Base-by-base conservation (phyloP, 2,797 vertebrate genomes). In the Sardinella longiceps region DNA sequence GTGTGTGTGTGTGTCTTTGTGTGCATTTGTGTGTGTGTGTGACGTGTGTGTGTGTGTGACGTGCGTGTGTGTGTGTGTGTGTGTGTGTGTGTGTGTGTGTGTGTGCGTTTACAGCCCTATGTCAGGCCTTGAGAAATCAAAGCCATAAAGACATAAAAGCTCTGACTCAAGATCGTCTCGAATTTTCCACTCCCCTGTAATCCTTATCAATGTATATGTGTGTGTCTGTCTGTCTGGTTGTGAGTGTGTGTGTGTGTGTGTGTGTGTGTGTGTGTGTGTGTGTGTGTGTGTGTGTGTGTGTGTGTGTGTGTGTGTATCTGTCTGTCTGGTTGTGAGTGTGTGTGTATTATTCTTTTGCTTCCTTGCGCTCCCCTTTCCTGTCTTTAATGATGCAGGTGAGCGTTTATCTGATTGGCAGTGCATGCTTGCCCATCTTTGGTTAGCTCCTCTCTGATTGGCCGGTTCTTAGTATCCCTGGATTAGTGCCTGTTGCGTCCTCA, bases 61-160 rank as follows among this genome's bases (percentile, higher is more conserved):
- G n/a, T n/a, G n/a, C n/a, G 3, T 33, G 63, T 74, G n/a, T 66
- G 25, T 50, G 25, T 46, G 33, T 18, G 37, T 74, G 58, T 48
- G 45, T 45, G 45, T 45, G 45, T 45, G 45, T 45, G 45, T 45
- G 45, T 45, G 45, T 45, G 45, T 45, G 45, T 45, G 45, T 45
- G 45, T 45, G 45, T 45, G 25, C 11, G 56, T 80, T 14, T 20
- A 11, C 2, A 43, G 43, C 43, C 4, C 4, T 43, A 1, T 43
- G 46, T 58, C 39, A 18, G 80, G 58, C 4, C 48, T 81, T 84
- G 39, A 58, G 70, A 28, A 84, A 33, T 18, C 30, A 2, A 50
- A 5, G 48, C 48, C 12, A 70, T 80, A 80, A 80, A 82, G n/a
- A 7, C 5, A 82, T 77, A 77, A 74, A 77, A 58, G 12, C 39